Base-by-base conservation (phyloP, 2,113 vertebrate species). In the Spea multiplicata region DNA sequence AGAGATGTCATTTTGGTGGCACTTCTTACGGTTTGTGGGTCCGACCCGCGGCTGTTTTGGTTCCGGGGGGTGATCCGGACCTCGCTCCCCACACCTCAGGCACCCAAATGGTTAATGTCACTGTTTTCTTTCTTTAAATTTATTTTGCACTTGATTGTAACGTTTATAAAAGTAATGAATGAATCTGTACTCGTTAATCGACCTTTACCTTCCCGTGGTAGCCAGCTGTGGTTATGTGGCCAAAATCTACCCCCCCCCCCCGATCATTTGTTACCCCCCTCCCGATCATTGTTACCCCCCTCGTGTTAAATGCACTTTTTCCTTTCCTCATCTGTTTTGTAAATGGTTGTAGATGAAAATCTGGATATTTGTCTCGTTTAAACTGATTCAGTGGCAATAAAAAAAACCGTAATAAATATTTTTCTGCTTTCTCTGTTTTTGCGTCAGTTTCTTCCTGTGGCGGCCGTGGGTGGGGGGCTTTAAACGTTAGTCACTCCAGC, bases 71-170 rank as follows among this genome's bases (percentile, higher is more conserved):
- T 30, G 30, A 30, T 30, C 30, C 30, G 30, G 30, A 30, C 30
- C 30, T 30, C 30, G 30, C 30, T 30, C 30, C 30, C 30, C 30
- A 30, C 30, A 30, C 30, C 30, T 30, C 30, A 30, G 30, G 30
- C 30, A 30, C 30, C 30, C 30, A 30, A 30, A 30, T 30, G 30
- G 30, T 30, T 30, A 30, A 30, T 30, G 1, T 30, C 30, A 30
- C 30, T 30, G 30, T 30, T 30, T 30, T 30, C 30, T 30, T 10
- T 7, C 50, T 52, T 1, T 52, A 57, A 65, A 55, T 64, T 45
- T 75, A 65, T 65, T 73, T 79, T 80, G 77, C 77, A 73, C 77
- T 73, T 73, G 62, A 80, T 80, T 80, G 3, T 80, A 57, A 73
- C 48, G 64, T 80, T 68, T 74, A 30, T 79, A 79, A 45, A 10